These are phyloP conservation scores for Phengaris alcon DNA, from an alignment of 2,888 invertebrate genomes.

Conservation along the genomic window DNA sequence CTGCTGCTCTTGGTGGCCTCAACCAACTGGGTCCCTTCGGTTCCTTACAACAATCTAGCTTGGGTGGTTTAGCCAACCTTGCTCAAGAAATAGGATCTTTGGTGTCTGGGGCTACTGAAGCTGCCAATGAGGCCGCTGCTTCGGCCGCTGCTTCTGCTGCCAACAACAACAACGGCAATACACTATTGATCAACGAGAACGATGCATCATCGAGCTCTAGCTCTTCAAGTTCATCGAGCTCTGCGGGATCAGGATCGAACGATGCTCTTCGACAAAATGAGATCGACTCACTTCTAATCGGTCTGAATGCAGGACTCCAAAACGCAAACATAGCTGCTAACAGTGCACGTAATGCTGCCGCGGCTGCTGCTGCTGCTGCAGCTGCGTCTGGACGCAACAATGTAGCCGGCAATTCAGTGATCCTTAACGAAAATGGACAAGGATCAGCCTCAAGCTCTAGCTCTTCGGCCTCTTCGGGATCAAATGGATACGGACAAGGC, in stretches of 20 bases:
- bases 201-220: slow-evolving; percentile 11
- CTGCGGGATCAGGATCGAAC: neutral
- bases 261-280: neutral
- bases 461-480: no score
- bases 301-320: neutral
- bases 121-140: neutral
- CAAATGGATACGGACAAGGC: neutral
- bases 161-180: neutral
- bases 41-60: no score
- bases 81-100: neutral
- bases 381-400: slow-evolving; percentile 16
- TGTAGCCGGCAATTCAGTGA: neutral
- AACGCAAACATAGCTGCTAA: neutral
- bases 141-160: slow-evolving; percentile 2
- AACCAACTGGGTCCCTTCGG: slow-evolving; percentile 1
- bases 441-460: no score
- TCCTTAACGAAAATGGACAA: slow-evolving; percentile 16
- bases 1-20: neutral
- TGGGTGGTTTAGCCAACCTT: neutral
- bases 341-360: slow-evolving; percentile 27
- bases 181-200: slow-evolving; percentile 8
- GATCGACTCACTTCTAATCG: neutral
- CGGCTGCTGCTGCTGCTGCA: slow-evolving; percentile 11
- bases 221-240: neutral
- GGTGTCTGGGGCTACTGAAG: neutral